A percentile compares a stretch with the other conserved stretches of the same genome.
These are phyloP conservation scores for Heliconius congener DNA, from an alignment of 1,140 invertebrate species.

Conservation along the genomic window DNA sequence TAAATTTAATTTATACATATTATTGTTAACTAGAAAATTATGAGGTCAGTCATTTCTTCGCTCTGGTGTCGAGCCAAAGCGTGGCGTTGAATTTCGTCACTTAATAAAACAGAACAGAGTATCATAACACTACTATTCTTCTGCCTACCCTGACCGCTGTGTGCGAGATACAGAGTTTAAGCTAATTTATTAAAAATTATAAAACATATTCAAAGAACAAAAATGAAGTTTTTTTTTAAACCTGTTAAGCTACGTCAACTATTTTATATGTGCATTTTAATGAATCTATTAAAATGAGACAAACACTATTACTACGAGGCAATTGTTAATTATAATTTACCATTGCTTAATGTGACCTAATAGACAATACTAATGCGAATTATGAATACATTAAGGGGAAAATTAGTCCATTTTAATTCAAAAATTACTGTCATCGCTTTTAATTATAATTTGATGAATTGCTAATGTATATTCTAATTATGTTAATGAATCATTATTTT, in stretches of 20 bases:
- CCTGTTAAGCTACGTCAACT: not conserved
- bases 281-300: conserved; percentile 2
- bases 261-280: not conserved
- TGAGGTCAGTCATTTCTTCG: no score
- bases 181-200: no score
- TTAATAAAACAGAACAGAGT: no score
- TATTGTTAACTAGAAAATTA: no score
- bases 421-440: conserved; percentile 1
- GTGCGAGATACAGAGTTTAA: no score
- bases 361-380: conserved; percentile 6
- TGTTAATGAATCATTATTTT: not conserved
- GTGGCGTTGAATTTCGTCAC: no score
- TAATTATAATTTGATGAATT: conserved; percentile 5
- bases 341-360: conserved; percentile 12
- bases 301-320: not conserved
- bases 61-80: no score
- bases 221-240: not conserved
- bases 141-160: no score
- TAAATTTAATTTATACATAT: not conserved
- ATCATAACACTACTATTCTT: no score
- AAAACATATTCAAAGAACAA: no score
- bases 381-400: not conserved
- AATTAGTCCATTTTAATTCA: not conserved
- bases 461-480: conserved; percentile 10
- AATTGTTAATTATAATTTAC: not conserved